Evolutionary conservation across 2,113 vertebrate species (phyloP), one percentile per base, ranked within the genome.

Genomic region (Phylloscopus trochilus): DNA sequence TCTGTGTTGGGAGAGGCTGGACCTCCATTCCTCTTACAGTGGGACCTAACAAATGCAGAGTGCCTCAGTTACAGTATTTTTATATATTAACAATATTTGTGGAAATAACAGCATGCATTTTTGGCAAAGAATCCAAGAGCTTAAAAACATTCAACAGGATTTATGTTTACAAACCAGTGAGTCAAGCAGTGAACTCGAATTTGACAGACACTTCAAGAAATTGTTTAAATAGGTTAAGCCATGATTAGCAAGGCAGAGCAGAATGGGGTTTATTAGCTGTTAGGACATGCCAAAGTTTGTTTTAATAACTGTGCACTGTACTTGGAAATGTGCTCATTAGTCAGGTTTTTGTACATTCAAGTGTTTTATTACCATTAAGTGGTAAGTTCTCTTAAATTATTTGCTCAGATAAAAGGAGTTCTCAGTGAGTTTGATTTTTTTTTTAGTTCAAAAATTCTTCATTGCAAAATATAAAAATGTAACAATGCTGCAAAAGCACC

Each of bases 141-240:
- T 92, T 19, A 63, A 72, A 83, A 8, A 5, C 13, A 15, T 73
- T 77, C 15, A 19, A 20, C 18, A 18, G 64, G 59, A 58, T 89
- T 92, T 74, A 23, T 66, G 55, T 92, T 96, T 93, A 58, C 60
- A 81, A 95, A 84, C 64, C 35, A 44, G 19, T 28, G 75, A 79
- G 84, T 74, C 92, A 41, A 49, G 35, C 63, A 92, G 53, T 31
- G 75, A 84, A n/a, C 70, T 70, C 10, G 6, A 43, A 46, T 91
- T 83, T 95, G 88, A 96, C 24, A 70, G 90, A 68, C 78, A 83
- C 33, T 53, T 94, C 39, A 84, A 73, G 83, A 96, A 95, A 96
- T 92, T 93, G 83, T 77, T 92, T 90, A 94, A 91, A 96, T 95
- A 72, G 70, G 79, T 13, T 37, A 41, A 85, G 44, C 81, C 47